Evolutionary conservation across 2,888 invertebrate species (phyloP).

Genomic region (Tenthredo scrophulariae): DNA sequence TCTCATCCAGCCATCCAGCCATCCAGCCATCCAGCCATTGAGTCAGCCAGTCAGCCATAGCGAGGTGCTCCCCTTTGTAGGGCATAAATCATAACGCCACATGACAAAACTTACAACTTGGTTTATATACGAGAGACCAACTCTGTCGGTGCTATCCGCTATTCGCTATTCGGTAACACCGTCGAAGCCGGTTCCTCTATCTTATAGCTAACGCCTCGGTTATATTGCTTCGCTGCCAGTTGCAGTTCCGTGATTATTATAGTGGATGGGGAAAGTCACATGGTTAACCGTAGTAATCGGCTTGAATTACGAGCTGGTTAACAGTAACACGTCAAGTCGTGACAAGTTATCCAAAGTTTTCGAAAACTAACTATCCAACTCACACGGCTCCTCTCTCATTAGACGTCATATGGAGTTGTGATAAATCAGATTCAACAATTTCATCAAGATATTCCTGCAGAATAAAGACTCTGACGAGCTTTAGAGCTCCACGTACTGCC

Average conservation of each 20-base stretch:
- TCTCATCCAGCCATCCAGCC: background rate
- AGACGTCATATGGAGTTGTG: conserved; percentile 6
- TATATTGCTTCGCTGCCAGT: conserved; percentile 1
- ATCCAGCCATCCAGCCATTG: background rate
- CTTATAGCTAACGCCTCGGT: background rate
- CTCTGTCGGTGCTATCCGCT: background rate
- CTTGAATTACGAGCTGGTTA: background rate
- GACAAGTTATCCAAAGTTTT: background rate
- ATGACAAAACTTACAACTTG: conserved; percentile 50
- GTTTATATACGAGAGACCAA: conserved; percentile 25
- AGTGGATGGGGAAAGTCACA: background rate
- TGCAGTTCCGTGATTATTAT: conserved; percentile 32
- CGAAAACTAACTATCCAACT: background rate
- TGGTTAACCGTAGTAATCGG: conserved; percentile 8
- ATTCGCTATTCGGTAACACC: background rate
- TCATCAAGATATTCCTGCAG: background rate
- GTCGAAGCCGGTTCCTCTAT: background rate
- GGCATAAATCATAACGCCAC: conserved; percentile 47
- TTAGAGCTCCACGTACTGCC: background rate
- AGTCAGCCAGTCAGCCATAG: background rate
- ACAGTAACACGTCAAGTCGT: conserved; percentile 1
- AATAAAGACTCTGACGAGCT: background rate
- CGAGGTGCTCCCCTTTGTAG: conserved; percentile 16
- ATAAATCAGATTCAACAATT: conserved; percentile 4
- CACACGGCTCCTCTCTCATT: background rate